Evolutionary conservation across 2,888 invertebrate species (phyloP).

Genomic region (Thera obeliscata): DNA sequence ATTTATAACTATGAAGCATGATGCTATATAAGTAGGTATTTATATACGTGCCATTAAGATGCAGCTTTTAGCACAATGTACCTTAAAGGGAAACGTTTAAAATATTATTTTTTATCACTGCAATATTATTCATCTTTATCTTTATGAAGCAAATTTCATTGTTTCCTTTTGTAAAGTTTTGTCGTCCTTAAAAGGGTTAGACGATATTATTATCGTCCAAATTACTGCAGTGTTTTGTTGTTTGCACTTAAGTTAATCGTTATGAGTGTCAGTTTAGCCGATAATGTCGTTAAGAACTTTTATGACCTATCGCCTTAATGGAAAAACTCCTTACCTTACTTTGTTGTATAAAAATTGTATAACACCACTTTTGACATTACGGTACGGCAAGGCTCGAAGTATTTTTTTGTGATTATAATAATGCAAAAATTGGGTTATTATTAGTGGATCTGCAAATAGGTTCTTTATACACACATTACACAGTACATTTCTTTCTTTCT

Average conservation of each 20-base stretch:
- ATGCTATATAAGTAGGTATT: too few species aligned
- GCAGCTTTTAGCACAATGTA: not conserved
- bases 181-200: conserved; percentile 26
- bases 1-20: too few species aligned
- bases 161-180: conserved; percentile 24
- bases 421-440: too few species aligned
- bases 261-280: conserved; percentile 11
- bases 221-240: conserved; percentile 32
- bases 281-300: conserved; percentile 16
- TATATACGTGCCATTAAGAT: not conserved
- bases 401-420: too few species aligned
- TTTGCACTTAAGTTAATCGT: conserved; percentile 28
- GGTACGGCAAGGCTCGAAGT: too few species aligned
- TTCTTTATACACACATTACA: too few species aligned
- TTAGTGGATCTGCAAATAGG: too few species aligned
- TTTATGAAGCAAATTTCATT: conserved; percentile 15
- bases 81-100: conserved; percentile 22
- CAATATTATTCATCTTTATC: conserved; percentile 19
- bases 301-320: conserved; percentile 6
- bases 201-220: conserved; percentile 23
- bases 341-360: not conserved
- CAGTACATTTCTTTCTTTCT: too few species aligned
- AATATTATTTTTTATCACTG: conserved; percentile 20
- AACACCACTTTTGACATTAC: not conserved
- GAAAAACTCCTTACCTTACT: not conserved